phyloP scores from a whole-genome alignment of 1,140 invertebrate genomes.

The Akabosia matsudoensis region DNA sequence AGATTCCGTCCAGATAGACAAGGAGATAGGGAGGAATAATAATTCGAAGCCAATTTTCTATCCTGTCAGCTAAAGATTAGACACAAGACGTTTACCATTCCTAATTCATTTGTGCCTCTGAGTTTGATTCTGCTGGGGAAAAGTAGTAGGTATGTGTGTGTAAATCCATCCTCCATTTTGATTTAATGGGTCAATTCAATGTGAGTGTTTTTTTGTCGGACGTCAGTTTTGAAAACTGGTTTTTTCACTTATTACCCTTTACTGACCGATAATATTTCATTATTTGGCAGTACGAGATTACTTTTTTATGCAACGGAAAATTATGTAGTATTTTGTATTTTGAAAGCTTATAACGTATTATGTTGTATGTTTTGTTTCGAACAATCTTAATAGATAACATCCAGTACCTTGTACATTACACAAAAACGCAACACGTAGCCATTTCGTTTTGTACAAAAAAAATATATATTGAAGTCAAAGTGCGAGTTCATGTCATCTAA shows the following conservation, averaged over 20 bases:
- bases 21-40: neutral
- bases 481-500: too few relatives aligned
- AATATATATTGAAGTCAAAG: too few relatives aligned
- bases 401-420: too few relatives aligned
- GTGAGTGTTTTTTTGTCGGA: neutral
- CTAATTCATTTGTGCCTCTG: neutral
- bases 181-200: slow-evolving; percentile 3
- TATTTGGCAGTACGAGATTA: neutral
- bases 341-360: too few relatives aligned
- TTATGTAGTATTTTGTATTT: neutral
- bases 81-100: neutral
- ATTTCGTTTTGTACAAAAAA: too few relatives aligned
- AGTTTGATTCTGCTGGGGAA: neutral
- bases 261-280: neutral
- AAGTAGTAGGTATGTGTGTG: neutral
- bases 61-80: neutral
- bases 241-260: neutral
- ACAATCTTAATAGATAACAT: too few relatives aligned
- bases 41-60: neutral
- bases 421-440: too few relatives aligned
- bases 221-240: slow-evolving; percentile 3
- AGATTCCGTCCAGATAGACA: neutral
- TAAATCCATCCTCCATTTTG: neutral
- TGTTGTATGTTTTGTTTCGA: too few relatives aligned
- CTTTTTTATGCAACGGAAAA: neutral